phyloP scores from a whole-genome alignment of 92 coral and sea anemone species.

The Palythoa caribaeorum region DNA sequence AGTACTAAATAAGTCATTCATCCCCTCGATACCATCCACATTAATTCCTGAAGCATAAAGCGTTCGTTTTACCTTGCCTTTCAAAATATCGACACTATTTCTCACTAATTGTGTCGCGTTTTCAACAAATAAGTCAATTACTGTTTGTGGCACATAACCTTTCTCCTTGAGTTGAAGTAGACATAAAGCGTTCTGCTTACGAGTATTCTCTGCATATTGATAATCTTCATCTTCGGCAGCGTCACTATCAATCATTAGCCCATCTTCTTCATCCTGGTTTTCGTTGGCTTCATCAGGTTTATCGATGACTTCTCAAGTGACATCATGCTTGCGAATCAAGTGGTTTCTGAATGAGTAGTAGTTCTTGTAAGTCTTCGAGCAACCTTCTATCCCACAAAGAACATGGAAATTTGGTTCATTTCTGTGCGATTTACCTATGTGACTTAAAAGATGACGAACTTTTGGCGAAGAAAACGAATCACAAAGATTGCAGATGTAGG shows the following conservation, averaged over 20 bases:
- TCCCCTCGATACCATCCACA: no score
- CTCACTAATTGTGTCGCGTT: not conserved
- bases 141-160: not conserved
- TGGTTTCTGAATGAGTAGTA: not conserved
- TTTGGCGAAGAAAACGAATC: not conserved
- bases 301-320: not conserved
- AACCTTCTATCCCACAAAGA: not conserved
- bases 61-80: no score
- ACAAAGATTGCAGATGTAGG: not conserved
- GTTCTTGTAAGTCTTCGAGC: not conserved
- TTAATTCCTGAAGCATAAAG: no score
- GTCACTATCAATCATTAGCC: not conserved
- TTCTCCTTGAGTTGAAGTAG: not conserved
- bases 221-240: not conserved
- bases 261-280: not conserved
- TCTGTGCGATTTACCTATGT: not conserved
- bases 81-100: not conserved
- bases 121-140: not conserved
- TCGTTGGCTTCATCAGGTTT: not conserved
- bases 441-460: not conserved
- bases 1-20: no score
- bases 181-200: not conserved
- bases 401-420: constrained; percentile 8
- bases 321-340: not conserved
- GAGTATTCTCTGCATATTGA: not conserved